Conservation (phyloP, 2,797 vertebrate species). For the Smutsia temminckii region DNA sequence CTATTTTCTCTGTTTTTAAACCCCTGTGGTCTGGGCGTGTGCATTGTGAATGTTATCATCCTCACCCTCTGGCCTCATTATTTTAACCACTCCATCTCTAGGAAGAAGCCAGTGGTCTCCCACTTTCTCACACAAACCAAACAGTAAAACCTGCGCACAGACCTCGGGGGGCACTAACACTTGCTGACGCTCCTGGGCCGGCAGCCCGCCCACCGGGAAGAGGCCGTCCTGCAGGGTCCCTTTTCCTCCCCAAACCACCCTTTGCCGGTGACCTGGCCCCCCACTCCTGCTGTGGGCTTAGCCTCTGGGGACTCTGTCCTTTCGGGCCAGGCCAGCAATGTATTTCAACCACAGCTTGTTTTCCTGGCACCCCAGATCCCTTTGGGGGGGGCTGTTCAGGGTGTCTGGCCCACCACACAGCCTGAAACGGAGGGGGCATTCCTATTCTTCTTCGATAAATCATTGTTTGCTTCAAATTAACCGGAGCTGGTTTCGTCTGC, state of each 20-base stretch:
- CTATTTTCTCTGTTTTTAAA: not conserved
- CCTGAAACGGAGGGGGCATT: not conserved
- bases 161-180: rapidly evolving
- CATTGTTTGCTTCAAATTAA: not conserved
- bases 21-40: not conserved
- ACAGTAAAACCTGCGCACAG: too few relatives aligned
- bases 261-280: not conserved
- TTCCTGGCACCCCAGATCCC: not conserved
- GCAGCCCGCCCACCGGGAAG: not conserved
- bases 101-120: not conserved
- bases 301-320: not conserved
- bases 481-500: not conserved
- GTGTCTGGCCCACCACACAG: not conserved
- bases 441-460: not conserved
- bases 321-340: not conserved
- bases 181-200: rapidly evolving
- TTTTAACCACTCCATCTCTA: not conserved
- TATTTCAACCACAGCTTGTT: not conserved
- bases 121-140: not conserved
- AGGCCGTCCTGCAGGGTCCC: not conserved
- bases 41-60: not conserved
- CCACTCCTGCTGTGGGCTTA: not conserved
- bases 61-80: rapidly evolving
- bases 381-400: not conserved
- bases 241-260: not conserved